A percentile compares a stretch with the other conserved stretches of the same genome.
These are phyloP conservation scores for Muscicapa striata DNA, from an alignment of 2,797 vertebrate genomes.

Conservation along the genomic window DNA sequence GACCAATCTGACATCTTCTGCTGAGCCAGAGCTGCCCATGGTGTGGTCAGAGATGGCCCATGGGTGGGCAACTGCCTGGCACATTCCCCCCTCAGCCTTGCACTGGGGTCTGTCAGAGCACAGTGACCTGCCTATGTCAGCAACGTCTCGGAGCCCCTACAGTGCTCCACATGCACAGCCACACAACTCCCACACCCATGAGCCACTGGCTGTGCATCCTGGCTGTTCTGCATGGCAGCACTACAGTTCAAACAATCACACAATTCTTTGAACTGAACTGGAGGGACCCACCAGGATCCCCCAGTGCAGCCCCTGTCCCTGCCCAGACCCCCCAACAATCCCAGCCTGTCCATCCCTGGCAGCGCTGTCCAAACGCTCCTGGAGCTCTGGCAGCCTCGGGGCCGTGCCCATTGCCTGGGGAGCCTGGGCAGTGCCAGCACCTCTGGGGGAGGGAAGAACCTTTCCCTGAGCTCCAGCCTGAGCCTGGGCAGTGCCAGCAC, in stretches of 20 bases:
- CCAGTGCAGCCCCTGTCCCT: too few species aligned
- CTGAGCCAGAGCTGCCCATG: not conserved
- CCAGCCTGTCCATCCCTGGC: too few species aligned
- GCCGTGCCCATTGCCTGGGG: too few species aligned
- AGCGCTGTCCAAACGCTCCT: too few species aligned
- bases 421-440: too few species aligned
- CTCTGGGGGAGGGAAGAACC: too few species aligned
- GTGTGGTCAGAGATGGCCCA: not conserved
- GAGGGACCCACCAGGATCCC: too few species aligned
- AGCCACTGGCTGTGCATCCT: not conserved
- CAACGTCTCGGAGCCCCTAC: accelerated
- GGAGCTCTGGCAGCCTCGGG: too few species aligned
- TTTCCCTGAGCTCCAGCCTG: too few species aligned
- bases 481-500: too few species aligned
- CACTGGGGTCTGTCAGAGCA: accelerated
- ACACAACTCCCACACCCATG: not conserved
- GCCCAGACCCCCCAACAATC: too few species aligned
- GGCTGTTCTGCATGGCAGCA: not conserved
- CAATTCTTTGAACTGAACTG: not conserved
- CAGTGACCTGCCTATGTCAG: not conserved
- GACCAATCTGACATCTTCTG: not conserved
- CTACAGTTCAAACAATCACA: not conserved
- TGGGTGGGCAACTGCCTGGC: not conserved
- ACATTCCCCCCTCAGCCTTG: not conserved
- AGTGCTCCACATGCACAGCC: accelerated